Conservation (phyloP, 2,797 vertebrate species). For the Zalophus californianus region DNA sequence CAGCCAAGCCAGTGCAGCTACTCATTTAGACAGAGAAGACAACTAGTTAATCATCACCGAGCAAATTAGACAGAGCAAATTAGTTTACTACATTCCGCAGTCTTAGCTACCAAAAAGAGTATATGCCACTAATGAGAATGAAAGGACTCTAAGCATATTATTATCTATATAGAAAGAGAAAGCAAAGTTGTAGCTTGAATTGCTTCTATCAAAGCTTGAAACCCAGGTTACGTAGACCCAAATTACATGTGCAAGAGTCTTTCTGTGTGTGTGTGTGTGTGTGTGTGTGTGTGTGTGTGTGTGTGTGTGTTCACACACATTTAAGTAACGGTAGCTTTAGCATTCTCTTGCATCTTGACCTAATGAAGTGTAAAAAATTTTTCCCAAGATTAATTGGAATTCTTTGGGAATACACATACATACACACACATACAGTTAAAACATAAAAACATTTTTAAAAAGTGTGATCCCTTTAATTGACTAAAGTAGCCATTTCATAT, state of each 20-base stretch:
- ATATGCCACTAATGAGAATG: conserved; percentile 82
- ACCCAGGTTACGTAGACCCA: conserved; percentile 34
- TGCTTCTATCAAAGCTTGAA: background rate
- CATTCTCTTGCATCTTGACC: conserved; percentile 45
- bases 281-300: background rate
- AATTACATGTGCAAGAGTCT: conserved; percentile 39
- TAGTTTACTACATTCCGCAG: conserved; percentile 83
- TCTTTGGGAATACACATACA: background rate
- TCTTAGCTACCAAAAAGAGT: conserved; percentile 80
- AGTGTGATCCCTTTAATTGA: conserved; percentile 29
- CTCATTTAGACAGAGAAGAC: conserved; percentile 81
- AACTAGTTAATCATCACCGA: conserved; percentile 85
- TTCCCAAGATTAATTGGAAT: conserved; percentile 32
- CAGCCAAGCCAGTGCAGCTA: conserved; percentile 75
- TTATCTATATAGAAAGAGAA: conserved; percentile 70
- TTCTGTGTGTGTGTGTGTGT: no score
- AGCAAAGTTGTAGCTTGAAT: conserved; percentile 54
- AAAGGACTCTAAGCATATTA: conserved; percentile 75
- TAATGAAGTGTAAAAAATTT: conserved; percentile 50
- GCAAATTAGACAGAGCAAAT: conserved; percentile 86
- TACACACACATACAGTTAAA: conserved; percentile 11
- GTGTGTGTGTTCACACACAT: background rate
- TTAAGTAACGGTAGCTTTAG: background rate
- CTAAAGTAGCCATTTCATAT: conserved; percentile 63
- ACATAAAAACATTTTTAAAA: conserved; percentile 49